Evolutionary conservation across 2,113 vertebrate species (phyloP).

Genomic region (Pachycephala philippinensis): DNA sequence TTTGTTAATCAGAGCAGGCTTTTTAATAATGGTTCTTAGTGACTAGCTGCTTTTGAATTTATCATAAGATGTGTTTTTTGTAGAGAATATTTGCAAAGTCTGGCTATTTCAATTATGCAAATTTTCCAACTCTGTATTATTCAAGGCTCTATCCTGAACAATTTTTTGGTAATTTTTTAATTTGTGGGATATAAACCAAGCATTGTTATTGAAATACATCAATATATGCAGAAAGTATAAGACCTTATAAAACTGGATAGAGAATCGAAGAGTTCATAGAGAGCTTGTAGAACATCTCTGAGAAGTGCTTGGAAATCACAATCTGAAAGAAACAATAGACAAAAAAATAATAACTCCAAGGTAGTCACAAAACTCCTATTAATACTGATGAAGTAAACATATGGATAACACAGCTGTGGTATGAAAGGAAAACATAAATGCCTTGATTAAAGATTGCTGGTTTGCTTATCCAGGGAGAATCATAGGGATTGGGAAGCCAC

Average conservation of each 20-base stretch:
- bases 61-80: neutral
- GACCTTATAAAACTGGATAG: neutral
- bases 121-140: neutral
- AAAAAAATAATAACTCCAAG: neutral
- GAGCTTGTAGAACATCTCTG: neutral
- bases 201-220: neutral
- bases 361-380: neutral
- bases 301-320: neutral
- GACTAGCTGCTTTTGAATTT: neutral
- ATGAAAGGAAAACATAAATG: neutral
- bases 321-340: neutral
- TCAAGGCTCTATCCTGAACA: neutral
- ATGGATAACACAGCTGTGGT: neutral
- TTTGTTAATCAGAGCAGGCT: neutral
- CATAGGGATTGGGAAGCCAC: neutral
- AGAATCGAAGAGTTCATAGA: neutral
- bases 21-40: neutral
- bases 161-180: neutral
- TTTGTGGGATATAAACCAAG: neutral
- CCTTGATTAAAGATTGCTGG: neutral
- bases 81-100: neutral
- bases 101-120: neutral
- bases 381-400: neutral
- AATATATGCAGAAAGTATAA: neutral
- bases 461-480: neutral